Conservation (phyloP, 2,888 invertebrate genomes). For the Xestoiulus laeticollis region DNA sequence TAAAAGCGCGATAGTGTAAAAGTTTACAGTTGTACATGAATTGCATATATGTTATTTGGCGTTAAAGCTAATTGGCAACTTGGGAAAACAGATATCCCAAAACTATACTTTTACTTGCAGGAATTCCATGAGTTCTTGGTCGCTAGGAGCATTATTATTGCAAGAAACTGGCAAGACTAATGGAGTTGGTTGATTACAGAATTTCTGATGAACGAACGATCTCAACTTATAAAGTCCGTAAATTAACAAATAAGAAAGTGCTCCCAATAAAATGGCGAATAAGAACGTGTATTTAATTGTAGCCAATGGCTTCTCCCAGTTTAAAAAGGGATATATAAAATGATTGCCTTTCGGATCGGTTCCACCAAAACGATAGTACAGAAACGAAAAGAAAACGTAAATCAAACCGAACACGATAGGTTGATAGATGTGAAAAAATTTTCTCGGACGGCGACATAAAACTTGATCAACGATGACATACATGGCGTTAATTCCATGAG, state of each 20-base stretch:
- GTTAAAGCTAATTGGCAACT: background rate
- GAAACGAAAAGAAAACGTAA: constrained; percentile 61
- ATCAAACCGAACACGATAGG: constrained; percentile 59
- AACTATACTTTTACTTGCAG: background rate
- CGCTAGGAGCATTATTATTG: background rate
- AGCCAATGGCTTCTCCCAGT: constrained; percentile 58
- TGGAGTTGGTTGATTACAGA: background rate
- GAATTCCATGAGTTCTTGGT: background rate
- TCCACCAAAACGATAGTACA: constrained; percentile 61
- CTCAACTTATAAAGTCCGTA: constrained; percentile 21
- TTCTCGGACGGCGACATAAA: constrained; percentile 60
- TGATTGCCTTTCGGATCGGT: constrained; percentile 60
- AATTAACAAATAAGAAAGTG: background rate
- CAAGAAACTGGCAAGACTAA: background rate
- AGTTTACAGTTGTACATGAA: background rate
- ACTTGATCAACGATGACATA: constrained; percentile 61
- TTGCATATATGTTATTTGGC: background rate
- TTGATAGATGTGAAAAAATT: constrained; percentile 61
- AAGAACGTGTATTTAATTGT: constrained; percentile 10
- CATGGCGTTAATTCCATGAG: constrained; percentile 62
- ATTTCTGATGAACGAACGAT: constrained; percentile 2
- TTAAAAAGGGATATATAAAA: constrained; percentile 61
- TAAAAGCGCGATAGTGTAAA: background rate
- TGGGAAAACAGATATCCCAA: background rate
- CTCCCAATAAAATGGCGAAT: constrained; percentile 44